Base-by-base conservation (phyloP, 2,113 vertebrate species). In the Oxygymnocypris stewartii region DNA sequence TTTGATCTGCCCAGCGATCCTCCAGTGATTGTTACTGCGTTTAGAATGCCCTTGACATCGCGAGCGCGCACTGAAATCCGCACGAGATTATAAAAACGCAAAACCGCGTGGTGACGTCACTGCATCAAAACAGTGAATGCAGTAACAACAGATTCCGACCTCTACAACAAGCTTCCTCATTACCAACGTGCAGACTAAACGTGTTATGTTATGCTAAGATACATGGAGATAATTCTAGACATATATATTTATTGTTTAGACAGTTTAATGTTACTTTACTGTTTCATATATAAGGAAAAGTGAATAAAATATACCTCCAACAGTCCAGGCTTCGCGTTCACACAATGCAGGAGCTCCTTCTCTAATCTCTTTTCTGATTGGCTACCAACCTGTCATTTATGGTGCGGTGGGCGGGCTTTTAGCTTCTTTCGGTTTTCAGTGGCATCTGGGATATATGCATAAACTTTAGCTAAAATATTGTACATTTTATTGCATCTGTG, bases 291-390 rank as follows among this genome's bases (percentile, higher is more conserved):
- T 6, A 51, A 76, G 25, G 20, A 82, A 40, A 4, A 79, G 9
- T 0, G 31, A 79, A 65, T 74, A 51, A 79, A 67, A 54, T 83
- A 79, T 89, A 89, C 88, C 88, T 87, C 63, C 6, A 14, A 16
- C 49, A 18, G 67, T 31, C 59, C 31, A 7, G 40, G 31, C 63
- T 8, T 61, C 79, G 4, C 12, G 31, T 71, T 65, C 79, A 31
- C n/a, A n/a, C 47, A 79, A 71, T 61, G 54, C 51, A 74, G 79
- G 54, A 89, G 42, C 79, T 35, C 79, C 79, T 84, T 67, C 79
- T 79, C 44, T 54, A 79, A 83, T 79, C 84, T 85, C n/a, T n/a
- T 31, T 11, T 82, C 42, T 57, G 51, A 85, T 89, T 87, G 84
- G 88, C 42, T 75, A 35, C 25, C n/a, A 42, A 59, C 14, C 63